Base-by-base conservation (phyloP, 1,140 invertebrate genomes). In the Episyrphus balteatus region DNA sequence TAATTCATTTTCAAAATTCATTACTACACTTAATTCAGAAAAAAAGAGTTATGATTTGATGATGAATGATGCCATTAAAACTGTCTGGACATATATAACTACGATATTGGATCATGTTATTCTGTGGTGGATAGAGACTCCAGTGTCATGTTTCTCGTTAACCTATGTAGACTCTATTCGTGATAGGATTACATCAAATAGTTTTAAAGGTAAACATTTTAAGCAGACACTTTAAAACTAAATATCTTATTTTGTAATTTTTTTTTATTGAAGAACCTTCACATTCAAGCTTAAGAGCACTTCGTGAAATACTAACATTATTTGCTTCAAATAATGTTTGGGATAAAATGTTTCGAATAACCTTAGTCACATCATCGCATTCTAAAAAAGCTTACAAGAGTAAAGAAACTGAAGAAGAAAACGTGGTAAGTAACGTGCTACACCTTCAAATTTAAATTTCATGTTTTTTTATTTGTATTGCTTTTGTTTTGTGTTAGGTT, bases 41-140 rank as follows among this genome's bases (percentile, higher is more conserved):
- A 26, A 26, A 26, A 3, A 26, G 8, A 26, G 21, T 8, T 26
- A 26, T 26, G 8, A 8, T 26, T 26, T 26, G 8, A 3, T 26
- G 3, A 5, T 26, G 21, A 26, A 3, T 26, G 21, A 26, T 26
- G 8, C 3, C 21, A 26, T 26, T 5, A 26, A 26, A 8, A 26
- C 3, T 5, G 21, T 84, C 14, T 87, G 84, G 84, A 79, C 79
- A 2, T 78, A 84, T 51, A 77, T 86, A 5, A 84, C 83, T 5
- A 77, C 77, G 37, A 83, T 78, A 58, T 65, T 85, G 40, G 84
- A 88, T 58, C 83, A 88, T 52, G 78, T 85, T 6, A 70, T 88
- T n/a, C 68, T 88, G 1, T 88, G 84, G 84, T 87, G 84, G 84
- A 80, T 80, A 7, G 63, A 76, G 2, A 78, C 76, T 49, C 79